phyloP scores from a whole-genome alignment of 2,797 vertebrate genomes.

The Labroides dimidiatus region DNA sequence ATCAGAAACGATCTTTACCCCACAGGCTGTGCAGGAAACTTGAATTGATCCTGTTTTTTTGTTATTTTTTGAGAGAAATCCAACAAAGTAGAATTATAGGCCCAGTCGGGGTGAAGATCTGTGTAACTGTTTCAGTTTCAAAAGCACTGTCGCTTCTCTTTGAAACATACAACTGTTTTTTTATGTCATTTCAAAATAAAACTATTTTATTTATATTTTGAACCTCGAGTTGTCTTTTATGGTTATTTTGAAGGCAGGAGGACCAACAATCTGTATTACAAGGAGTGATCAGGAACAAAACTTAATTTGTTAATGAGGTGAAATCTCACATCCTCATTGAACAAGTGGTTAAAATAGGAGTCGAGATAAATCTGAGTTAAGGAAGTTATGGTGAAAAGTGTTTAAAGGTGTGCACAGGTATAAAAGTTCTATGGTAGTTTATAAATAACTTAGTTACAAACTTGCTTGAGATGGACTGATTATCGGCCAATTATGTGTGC shows the following conservation, averaged over 20 bases:
- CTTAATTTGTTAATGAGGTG: too few relatives aligned
- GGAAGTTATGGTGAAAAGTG: too few relatives aligned
- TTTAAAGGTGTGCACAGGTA: too few relatives aligned
- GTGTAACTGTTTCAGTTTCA: conserved; percentile 41
- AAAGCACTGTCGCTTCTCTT: conserved; percentile 19
- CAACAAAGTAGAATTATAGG: conserved; percentile 6
- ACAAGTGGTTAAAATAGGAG: too few relatives aligned
- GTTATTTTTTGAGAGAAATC: conserved; percentile 25
- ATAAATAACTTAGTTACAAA: too few relatives aligned
- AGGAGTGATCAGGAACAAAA: too few relatives aligned
- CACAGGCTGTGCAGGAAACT: not conserved
- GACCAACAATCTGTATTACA: too few relatives aligned
- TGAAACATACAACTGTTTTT: conserved; percentile 35
- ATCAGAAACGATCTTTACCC: conserved; percentile 24
- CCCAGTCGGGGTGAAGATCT: conserved; percentile 19
- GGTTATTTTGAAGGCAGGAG: not conserved
- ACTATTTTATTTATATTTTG: conserved; percentile 68
- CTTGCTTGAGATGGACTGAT: too few relatives aligned
- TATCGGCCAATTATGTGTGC: too few relatives aligned
- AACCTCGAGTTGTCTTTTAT: conserved; percentile 15
- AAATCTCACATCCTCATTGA: too few relatives aligned
- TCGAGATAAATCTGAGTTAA: too few relatives aligned
- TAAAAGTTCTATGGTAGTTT: too few relatives aligned
- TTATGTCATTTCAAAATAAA: conserved; percentile 64
- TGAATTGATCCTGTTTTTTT: conserved; percentile 28